A percentile compares a stretch with the other conserved stretches of the same genome.
Evolutionary conservation across 1,140 invertebrate species (phyloP).

Genomic region (Proales similis): DNA sequence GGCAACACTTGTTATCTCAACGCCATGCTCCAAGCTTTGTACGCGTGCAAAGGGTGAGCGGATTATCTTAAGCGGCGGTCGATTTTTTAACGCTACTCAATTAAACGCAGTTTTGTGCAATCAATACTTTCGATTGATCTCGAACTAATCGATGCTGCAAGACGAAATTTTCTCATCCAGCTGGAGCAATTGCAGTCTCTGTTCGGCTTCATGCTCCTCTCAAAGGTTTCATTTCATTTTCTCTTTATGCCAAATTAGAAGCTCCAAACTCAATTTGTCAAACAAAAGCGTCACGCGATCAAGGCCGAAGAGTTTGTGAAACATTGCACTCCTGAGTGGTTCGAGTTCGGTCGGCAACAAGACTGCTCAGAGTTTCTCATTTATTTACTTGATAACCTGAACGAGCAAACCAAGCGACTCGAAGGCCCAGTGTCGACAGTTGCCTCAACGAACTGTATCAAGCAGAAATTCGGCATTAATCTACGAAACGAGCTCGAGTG

Average conservation of each 20-base stretch:
- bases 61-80: background rate
- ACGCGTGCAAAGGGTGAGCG: background rate
- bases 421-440: too few relatives aligned
- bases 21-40: constrained; percentile 1
- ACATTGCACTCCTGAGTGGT: constrained; percentile 5
- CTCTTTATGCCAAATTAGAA: background rate
- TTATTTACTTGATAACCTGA: background rate
- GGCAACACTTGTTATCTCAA: constrained; percentile 3
- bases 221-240: background rate
- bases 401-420: background rate
- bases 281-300: background rate
- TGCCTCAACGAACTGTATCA: too few relatives aligned
- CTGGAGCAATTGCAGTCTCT: background rate
- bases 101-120: background rate
- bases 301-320: constrained; percentile 5
- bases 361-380: constrained; percentile 7
- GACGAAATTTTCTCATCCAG: background rate
- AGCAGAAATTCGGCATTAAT: constrained; percentile 1
- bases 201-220: background rate
- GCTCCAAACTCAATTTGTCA: background rate
- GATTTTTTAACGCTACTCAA: background rate
- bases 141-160: background rate
- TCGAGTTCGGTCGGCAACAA: constrained; percentile 11
- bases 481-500: constrained; percentile 1
- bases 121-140: background rate